Evolutionary conservation across 2,797 vertebrate genomes (phyloP).

Genomic region (Limosa lapponica): DNA sequence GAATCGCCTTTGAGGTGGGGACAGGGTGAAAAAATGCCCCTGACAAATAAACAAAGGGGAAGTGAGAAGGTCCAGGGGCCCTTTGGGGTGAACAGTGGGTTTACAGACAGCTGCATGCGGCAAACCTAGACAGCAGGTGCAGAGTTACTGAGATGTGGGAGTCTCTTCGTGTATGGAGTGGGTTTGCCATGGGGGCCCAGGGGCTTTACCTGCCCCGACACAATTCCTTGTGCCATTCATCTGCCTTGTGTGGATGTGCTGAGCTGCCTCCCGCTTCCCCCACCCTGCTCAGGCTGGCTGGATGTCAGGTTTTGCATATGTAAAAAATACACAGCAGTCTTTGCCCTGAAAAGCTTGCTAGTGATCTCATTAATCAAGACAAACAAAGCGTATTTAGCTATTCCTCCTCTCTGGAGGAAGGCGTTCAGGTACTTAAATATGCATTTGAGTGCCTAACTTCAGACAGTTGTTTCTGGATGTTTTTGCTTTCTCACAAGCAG

Average conservation of each 20-base stretch:
- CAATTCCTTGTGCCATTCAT: background rate
- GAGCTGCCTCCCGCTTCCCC: background rate
- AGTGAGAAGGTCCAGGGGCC: background rate
- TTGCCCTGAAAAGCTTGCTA: slow-evolving; percentile 64
- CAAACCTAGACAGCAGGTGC: background rate
- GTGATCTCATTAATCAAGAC: slow-evolving; percentile 70
- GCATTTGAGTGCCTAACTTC: slow-evolving; percentile 48
- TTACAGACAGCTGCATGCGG: background rate
- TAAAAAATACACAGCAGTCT: slow-evolving; percentile 52
- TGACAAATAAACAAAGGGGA: background rate
- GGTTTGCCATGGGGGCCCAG: fast-evolving
- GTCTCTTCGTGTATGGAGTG: fast-evolving
- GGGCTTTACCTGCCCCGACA: background rate
- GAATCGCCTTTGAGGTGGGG: background rate
- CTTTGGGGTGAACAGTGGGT: background rate
- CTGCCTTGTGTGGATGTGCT: background rate
- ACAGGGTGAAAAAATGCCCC: background rate
- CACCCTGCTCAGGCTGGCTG: slow-evolving; percentile 41
- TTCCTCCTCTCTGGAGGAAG: slow-evolving; percentile 43
- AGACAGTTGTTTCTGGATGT: slow-evolving; percentile 20
- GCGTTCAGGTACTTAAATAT: slow-evolving; percentile 49
- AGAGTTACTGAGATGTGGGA: background rate
- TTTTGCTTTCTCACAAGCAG: background rate
- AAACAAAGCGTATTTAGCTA: slow-evolving; percentile 59
- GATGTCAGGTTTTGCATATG: slow-evolving; percentile 58